Evolutionary conservation across 2,888 invertebrate genomes (phyloP).

Genomic region (Morpho deidamia): DNA sequence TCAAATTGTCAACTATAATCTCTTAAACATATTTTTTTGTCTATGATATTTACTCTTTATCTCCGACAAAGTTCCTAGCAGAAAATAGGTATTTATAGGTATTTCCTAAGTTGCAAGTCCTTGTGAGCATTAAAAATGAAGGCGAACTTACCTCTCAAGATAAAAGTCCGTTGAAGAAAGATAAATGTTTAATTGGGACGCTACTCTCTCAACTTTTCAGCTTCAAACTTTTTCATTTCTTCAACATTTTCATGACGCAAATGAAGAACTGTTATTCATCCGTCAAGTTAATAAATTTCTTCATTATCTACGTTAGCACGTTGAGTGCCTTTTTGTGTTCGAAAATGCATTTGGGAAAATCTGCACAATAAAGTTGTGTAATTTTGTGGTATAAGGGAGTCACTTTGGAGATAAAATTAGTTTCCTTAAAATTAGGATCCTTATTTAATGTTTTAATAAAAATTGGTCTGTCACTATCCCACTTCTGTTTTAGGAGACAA

Average conservation of each 20-base stretch:
- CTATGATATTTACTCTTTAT: too few species aligned
- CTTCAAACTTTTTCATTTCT: slow-evolving; percentile 14
- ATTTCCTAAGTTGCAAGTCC: too few species aligned
- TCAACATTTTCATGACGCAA: slow-evolving; percentile 14
- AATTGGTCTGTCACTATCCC: too few species aligned
- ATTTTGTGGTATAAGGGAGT: background rate
- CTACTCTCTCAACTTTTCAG: slow-evolving; percentile 1
- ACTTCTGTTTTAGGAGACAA: too few species aligned
- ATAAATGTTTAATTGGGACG: slow-evolving; percentile 2
- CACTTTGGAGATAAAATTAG: background rate
- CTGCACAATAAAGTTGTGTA: background rate
- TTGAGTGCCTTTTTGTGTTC: slow-evolving; percentile 9
- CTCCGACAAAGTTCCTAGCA: too few species aligned
- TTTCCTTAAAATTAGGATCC: too few species aligned
- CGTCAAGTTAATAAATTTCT: slow-evolving; percentile 48
- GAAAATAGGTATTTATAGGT: too few species aligned
- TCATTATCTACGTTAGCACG: slow-evolving; percentile 19
- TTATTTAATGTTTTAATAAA: too few species aligned
- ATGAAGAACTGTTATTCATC: slow-evolving; percentile 35
- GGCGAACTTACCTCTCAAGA: slow-evolving; percentile 3
- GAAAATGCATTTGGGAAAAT: background rate
- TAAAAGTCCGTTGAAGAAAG: background rate
- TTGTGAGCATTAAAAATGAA: background rate
- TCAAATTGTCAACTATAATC: too few species aligned
- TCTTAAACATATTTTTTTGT: too few species aligned